Evolutionary conservation across 2,797 vertebrate species (phyloP), one percentile per base, ranked within the genome.

Genomic region (Siniperca undulata): DNA sequence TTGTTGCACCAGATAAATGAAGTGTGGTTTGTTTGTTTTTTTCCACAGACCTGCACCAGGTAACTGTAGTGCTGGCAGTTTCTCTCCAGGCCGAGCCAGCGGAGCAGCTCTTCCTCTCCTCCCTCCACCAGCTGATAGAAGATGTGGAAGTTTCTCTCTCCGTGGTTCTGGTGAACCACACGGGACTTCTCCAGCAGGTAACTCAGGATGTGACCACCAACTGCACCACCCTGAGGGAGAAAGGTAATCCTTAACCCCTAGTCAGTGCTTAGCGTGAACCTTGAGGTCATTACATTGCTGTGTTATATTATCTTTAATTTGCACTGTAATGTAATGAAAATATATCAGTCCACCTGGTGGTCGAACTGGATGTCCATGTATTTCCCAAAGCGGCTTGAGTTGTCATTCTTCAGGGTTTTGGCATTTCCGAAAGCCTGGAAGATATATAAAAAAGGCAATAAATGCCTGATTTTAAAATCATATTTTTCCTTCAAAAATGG

Each of bases 321-420:
- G 5, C 0, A 9, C 1, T 64, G 0, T 34, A 17, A 22, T 24
- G 3, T 55, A 22, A 73, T 34, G 38, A n/a, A 52, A 7, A 44
- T 27, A 9, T 73, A n/a, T 55, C 10, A 61, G n/a, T 60, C 11
- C 86, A 99, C 98, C 97, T 97, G 97, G 81, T 97, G 97, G 91
- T 99, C 97, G 81, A 99, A 99, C 81, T 99, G 98, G 92, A 99
- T 98, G 50, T 99, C 98, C 98, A 99, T 99, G 93, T 99, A 99
- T 89, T 99, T 99, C 78, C 98, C 98, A 92, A 99, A 98, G 52
- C 98, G 96, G 86, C 98, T 99, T 0, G 98, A 99, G 93, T 98
- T 99, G 95, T 99, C 97, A 22, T 99, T 98, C 85, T 97, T 97
- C 61, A 97, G 93, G 3, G 98, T 99, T 95, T 97, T 98, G 90